Percentiles rank a stretch among this genome's conserved stretches.
Evolutionary conservation across 1,140 invertebrate genomes (phyloP).

Genomic region (Microplitis mediator): DNA sequence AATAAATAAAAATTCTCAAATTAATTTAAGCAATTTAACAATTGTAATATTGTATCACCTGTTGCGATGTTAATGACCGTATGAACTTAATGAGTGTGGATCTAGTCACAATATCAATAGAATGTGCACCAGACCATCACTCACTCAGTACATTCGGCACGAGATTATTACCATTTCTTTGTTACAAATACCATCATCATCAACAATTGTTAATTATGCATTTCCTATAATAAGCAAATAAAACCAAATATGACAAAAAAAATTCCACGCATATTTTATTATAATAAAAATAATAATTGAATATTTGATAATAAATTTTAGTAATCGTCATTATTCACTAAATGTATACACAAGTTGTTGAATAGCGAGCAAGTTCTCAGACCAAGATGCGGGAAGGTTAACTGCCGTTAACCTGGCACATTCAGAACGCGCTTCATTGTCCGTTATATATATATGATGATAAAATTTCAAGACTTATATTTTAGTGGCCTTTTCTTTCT

Average conservation of each 20-base stretch:
- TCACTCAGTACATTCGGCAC: slow-evolving; percentile 63
- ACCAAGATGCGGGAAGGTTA: slow-evolving; percentile 41
- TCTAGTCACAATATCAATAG: slow-evolving; percentile 75
- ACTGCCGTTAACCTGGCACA: slow-evolving; percentile 46
- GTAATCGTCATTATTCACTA: not conserved
- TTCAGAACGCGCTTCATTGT: slow-evolving; percentile 25
- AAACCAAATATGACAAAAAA: slow-evolving; percentile 1
- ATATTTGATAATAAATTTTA: not conserved
- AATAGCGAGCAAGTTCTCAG: slow-evolving; percentile 7
- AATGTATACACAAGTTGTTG: slow-evolving; percentile 2
- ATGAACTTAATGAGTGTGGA: slow-evolving; percentile 82
- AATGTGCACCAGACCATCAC: slow-evolving; percentile 76
- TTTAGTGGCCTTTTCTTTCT: not conserved
- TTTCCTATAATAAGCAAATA: slow-evolving; percentile 16
- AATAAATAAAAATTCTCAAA: not conserved
- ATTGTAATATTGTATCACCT: not conserved
- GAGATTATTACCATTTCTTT: slow-evolving; percentile 7
- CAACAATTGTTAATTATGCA: slow-evolving; percentile 7
- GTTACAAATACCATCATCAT: not conserved
- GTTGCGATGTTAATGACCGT: slow-evolving; percentile 38
- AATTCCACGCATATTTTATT: not conserved
- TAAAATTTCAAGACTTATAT: not conserved
- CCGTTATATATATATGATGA: slow-evolving; percentile 35
- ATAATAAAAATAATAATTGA: not conserved
- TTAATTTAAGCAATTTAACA: not conserved